Conservation (phyloP, 2,797 vertebrate species). For the Zalophus californianus region DNA sequence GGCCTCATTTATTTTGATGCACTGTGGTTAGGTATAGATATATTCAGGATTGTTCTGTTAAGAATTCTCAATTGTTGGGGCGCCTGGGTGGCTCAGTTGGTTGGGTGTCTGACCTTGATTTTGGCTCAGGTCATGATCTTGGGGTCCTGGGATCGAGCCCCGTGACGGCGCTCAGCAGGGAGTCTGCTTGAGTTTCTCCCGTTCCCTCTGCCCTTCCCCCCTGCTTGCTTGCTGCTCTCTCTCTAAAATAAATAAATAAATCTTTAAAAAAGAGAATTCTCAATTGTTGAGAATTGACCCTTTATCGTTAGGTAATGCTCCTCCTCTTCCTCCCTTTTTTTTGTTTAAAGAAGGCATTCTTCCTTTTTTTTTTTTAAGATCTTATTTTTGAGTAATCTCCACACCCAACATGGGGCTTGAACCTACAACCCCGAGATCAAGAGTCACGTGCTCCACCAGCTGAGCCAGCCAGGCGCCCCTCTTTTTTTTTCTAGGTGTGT, state of each 20-base stretch:
- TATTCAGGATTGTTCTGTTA: constrained; percentile 2
- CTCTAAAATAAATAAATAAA: not conserved
- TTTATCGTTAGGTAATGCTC: constrained; percentile 3
- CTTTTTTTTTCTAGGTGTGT: not conserved
- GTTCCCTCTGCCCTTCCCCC: not conserved
- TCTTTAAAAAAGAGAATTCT: not conserved
- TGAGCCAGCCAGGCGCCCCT: not conserved
- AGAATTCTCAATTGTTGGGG: not conserved
- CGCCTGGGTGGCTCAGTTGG: not conserved
- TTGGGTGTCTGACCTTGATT: not conserved
- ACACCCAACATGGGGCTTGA: not conserved
- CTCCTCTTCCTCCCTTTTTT: not conserved
- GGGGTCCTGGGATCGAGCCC: not conserved
- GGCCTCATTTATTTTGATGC: constrained; percentile 41
- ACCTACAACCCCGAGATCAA: not conserved
- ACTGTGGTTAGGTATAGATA: not conserved
- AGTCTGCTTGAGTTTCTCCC: not conserved
- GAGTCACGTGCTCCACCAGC: not conserved
- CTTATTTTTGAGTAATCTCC: not conserved
- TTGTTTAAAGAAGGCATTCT: not conserved
- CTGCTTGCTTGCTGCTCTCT: not conserved
- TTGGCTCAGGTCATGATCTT: not conserved
- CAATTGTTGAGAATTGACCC: not conserved
- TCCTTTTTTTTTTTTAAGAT: not conserved
- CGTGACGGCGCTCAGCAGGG: too few species aligned